Evolutionary conservation across 1,140 invertebrate species (phyloP).

Genomic region (Ditylenchus dipsaci): DNA sequence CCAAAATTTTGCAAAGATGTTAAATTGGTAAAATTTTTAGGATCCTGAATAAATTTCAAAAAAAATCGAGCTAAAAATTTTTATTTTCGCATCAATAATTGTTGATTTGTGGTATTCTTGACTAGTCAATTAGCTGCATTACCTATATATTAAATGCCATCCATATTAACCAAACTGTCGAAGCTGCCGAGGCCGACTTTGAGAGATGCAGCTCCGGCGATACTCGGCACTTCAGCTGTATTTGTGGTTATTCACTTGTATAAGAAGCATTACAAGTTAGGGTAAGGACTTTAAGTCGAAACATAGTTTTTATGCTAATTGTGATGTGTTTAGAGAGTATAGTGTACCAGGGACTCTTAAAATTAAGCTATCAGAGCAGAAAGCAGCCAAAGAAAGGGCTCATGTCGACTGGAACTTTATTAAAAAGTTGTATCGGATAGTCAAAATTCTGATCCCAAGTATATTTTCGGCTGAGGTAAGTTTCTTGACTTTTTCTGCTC

Average conservation of each 20-base stretch:
- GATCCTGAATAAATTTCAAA: no score
- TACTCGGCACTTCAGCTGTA: slow-evolving; percentile 26
- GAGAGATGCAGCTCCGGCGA: slow-evolving; percentile 27
- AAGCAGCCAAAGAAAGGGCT: slow-evolving; percentile 67
- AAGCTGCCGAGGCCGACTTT: not conserved
- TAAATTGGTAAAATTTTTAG: no score
- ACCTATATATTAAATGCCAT: slow-evolving; percentile 8
- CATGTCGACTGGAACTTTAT: slow-evolving; percentile 80
- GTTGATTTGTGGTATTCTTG: no score
- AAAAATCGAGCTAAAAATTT: no score
- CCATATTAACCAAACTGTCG: slow-evolving; percentile 20
- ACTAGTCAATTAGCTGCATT: no score
- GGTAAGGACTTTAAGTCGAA: slow-evolving; percentile 13
- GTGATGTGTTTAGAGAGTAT: not conserved
- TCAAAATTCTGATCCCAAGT: slow-evolving; percentile 79
- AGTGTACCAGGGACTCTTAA: not conserved
- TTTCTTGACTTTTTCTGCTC: not conserved
- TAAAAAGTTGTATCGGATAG: slow-evolving; percentile 70
- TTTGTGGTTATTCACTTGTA: slow-evolving; percentile 28
- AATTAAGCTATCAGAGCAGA: slow-evolving; percentile 49
- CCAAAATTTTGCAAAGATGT: no score
- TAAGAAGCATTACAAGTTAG: slow-evolving; percentile 17
- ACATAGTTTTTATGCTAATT: not conserved
- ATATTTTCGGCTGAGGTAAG: slow-evolving; percentile 61
- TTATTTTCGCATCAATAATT: no score